Percentiles rank a stretch among this genome's conserved stretches.
Conservation (phyloP, 2,113 vertebrate species). For the Pangasianodon gigas region DNA sequence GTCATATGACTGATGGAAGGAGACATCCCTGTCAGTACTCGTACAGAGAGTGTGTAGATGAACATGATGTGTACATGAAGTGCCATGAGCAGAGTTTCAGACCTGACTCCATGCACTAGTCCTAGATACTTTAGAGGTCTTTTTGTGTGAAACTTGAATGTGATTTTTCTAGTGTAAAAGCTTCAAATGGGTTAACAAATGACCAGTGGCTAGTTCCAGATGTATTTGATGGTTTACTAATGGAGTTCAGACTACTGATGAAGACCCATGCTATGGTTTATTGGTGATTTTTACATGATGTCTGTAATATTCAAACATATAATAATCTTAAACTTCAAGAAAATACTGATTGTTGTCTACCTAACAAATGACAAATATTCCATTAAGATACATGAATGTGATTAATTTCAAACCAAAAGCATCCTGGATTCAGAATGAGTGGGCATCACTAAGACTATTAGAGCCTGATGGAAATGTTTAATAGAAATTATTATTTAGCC, state of each 20-base stretch:
- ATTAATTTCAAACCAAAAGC: not conserved
- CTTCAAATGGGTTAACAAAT: not conserved
- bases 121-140: not conserved
- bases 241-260: not conserved
- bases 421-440: not conserved
- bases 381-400: not conserved
- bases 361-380: not conserved
- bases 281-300: not conserved
- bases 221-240: not conserved
- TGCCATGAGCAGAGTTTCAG: not conserved
- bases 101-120: not conserved
- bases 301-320: not conserved
- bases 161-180: not conserved
- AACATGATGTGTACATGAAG: not conserved
- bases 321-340: not conserved
- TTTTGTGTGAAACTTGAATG: not conserved
- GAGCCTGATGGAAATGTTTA: not conserved
- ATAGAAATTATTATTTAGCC: not conserved
- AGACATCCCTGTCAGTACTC: slow-evolving; percentile 4
- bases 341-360: not conserved
- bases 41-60: not conserved
- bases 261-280: not conserved
- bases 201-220: not conserved
- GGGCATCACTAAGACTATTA: not conserved
- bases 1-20: not conserved